Evolutionary conservation across 2,797 vertebrate species (phyloP), one percentile per base, ranked within the genome.

Genomic region (Poeciliopsis gracilis): DNA sequence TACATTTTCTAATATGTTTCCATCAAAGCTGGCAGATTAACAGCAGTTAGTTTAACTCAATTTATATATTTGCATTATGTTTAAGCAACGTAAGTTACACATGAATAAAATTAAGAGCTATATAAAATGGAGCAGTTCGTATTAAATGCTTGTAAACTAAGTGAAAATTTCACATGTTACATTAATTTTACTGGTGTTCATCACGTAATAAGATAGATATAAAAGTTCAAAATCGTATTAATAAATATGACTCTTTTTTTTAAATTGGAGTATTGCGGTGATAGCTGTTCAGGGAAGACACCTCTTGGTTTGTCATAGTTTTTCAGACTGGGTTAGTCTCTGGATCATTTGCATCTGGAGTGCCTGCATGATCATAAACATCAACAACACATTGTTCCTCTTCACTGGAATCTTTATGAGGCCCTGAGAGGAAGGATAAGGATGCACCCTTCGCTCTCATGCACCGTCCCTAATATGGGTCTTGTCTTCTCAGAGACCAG

Each of bases 401-500:
- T 73, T 92, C 81, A 88, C 82, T 90, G 82, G 82, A 88, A 86
- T 88, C 91, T 87, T 88, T 88, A 82, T 88, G 86, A 87, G 86
- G 82, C 33, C 77, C 77, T 82, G 86, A 83, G 82, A 89, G 71
- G 84, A 83, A 81, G 79, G 59, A 73, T 78, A 87, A 86, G 91
- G 92, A 92, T 93, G 79, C 80, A 83, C 91, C 88, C 92, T 90
- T 90, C 93, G 91, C 94, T 92, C 92, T 90, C 90, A 90, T 93
- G 90, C 89, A 53, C 88, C 77, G 72, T 90, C 87, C 91, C 88
- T 89, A 93, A 94, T 88, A 83, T 89, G 88, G 90, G 79, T 93
- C 86, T 87, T 82, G 86, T 91, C 90, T 88, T 89, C 77, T 78
- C 91, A 89, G 78, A 86, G 87, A 91, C 90, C 81, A 84, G 89